These are phyloP conservation scores for Acrossocheilus wenchowensis DNA, from an alignment of 2,797 vertebrate genomes.

Conservation along the genomic window DNA sequence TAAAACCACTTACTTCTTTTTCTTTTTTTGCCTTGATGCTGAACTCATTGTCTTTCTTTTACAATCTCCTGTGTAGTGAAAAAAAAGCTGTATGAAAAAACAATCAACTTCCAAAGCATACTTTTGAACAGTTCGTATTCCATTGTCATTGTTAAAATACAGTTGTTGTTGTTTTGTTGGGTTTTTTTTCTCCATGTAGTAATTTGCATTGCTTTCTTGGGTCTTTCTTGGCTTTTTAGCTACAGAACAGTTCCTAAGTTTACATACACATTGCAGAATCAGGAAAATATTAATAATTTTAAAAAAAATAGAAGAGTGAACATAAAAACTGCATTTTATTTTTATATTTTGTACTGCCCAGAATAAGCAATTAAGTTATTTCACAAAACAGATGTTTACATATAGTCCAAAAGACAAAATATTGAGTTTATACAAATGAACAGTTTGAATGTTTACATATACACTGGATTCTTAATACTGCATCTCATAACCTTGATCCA, in stretches of 20 bases:
- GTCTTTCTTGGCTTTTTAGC: not conserved
- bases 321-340: not conserved
- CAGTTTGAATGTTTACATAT: not conserved
- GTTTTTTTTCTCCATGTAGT: not conserved
- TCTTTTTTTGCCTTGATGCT: constrained; percentile 6
- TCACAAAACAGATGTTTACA: not conserved
- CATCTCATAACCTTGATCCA: not conserved
- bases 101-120: not conserved
- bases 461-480: not conserved
- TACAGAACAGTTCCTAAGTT: not conserved
- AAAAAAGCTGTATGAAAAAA: not conserved
- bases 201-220: not conserved
- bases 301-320: not conserved
- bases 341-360: not conserved
- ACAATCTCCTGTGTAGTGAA: not conserved
- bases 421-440: not conserved
- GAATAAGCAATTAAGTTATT: not conserved
- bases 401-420: not conserved
- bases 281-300: not conserved
- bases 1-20: constrained; percentile 35
- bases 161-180: too few relatives aligned
- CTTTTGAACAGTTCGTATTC: not conserved
- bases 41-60: constrained; percentile 33
- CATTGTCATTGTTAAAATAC: not conserved
- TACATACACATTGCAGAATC: not conserved